Conservation (phyloP, 2,113 vertebrate species). For the Noturus placidus region DNA sequence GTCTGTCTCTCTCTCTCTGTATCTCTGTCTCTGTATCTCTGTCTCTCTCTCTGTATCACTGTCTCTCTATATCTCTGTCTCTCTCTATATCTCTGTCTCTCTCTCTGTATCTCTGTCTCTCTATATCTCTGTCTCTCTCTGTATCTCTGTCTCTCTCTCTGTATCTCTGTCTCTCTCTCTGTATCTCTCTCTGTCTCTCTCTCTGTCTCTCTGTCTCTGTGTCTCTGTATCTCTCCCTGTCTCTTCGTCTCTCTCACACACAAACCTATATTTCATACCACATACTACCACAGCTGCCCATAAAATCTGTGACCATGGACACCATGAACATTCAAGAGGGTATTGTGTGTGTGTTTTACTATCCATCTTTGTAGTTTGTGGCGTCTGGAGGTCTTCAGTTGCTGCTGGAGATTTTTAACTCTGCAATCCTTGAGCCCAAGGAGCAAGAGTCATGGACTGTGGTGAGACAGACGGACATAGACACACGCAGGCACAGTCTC, state of each 20-base stretch:
- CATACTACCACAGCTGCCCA: background rate
- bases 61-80: background rate
- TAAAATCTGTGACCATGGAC: background rate
- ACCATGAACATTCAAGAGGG: background rate
- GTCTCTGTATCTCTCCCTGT: background rate
- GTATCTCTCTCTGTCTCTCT: conserved; percentile 59
- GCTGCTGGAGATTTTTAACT: conserved; percentile 95
- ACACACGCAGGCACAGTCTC: background rate
- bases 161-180: background rate
- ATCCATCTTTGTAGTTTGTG: conserved; percentile 81
- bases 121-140: conserved; percentile 60
- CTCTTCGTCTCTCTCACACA: background rate
- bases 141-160: background rate
- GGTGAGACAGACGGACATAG: conserved; percentile 69
- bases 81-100: background rate
- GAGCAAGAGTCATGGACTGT: conserved; percentile 98
- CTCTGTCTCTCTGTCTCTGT: conserved; percentile 48
- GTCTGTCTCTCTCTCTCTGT: background rate
- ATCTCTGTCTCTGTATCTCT: too few species aligned
- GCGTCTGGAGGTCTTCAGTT: conserved; percentile 95
- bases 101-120: background rate
- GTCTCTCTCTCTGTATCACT: too few species aligned
- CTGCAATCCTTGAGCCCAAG: conserved; percentile 94
- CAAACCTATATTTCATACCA: background rate
- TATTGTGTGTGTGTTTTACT: background rate